Evolutionary conservation across 2,797 vertebrate genomes (phyloP).

Genomic region (Percopsis omiscomaycus): DNA sequence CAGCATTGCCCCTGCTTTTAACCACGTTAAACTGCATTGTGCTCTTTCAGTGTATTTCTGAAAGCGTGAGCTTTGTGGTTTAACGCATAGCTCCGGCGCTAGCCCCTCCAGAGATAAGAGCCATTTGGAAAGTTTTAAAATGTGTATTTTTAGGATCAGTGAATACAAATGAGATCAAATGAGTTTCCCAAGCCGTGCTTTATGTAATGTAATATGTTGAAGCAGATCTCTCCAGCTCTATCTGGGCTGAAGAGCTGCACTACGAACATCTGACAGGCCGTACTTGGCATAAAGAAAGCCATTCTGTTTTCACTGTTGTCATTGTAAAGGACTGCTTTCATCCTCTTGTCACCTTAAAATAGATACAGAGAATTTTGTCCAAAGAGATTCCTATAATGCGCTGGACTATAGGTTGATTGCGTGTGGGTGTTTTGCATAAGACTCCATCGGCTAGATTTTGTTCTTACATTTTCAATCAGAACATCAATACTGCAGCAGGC

Average conservation of each 20-base stretch:
- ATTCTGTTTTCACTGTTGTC: constrained; percentile 33
- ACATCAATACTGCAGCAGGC: constrained; percentile 3
- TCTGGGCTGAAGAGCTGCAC: constrained; percentile 47
- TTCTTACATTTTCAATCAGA: constrained; percentile 5
- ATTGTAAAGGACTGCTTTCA: constrained; percentile 16
- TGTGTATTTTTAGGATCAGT: constrained; percentile 61
- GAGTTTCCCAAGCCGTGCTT: constrained; percentile 51
- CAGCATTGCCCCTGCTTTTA: constrained; percentile 12
- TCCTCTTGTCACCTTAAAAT: constrained; percentile 8
- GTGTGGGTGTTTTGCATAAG: constrained; percentile 47
- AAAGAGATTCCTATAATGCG: constrained; percentile 22
- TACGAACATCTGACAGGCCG: constrained; percentile 20
- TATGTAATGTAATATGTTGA: constrained; percentile 64
- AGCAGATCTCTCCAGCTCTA: constrained; percentile 41
- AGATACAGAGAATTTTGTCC: background rate
- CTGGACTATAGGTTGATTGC: constrained; percentile 22
- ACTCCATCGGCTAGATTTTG: constrained; percentile 1
- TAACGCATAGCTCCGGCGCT: constrained; percentile 30
- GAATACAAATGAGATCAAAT: constrained; percentile 65
- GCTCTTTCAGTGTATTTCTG: constrained; percentile 27
- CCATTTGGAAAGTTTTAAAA: constrained; percentile 61
- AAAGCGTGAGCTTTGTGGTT: constrained; percentile 28
- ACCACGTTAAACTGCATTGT: constrained; percentile 9
- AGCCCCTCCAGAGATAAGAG: constrained; percentile 52
- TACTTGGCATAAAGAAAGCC: constrained; percentile 35